Conservation (phyloP, 2,113 vertebrate species). For the Otolemur garnettii region DNA sequence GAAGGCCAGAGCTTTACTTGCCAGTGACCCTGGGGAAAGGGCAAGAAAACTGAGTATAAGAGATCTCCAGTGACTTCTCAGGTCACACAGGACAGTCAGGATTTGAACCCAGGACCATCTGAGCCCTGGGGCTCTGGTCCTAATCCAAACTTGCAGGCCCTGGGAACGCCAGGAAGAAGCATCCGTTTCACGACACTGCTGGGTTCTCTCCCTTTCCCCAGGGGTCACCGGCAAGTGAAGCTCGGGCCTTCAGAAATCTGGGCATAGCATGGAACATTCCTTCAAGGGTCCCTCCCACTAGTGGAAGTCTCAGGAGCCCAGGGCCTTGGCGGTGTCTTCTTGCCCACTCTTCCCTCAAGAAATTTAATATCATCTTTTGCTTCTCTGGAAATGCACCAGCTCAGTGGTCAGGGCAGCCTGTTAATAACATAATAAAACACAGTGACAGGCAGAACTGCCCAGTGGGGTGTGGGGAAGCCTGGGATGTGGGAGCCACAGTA, state of each 20-base stretch:
- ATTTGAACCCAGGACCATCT: neutral
- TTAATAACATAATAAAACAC: neutral
- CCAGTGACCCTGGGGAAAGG: no score
- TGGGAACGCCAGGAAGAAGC: neutral
- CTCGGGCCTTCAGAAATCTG: neutral
- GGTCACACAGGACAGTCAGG: neutral
- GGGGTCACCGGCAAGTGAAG: neutral
- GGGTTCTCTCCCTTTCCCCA: neutral
- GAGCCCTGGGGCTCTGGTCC: neutral
- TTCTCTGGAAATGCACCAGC: neutral
- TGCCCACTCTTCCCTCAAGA: neutral
- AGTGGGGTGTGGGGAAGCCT: neutral
- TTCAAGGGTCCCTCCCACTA: neutral
- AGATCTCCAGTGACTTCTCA: neutral
- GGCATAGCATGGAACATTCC: neutral
- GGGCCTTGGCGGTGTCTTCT: neutral
- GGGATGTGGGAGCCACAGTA: neutral
- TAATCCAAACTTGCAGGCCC: accelerated
- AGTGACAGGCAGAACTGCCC: neutral
- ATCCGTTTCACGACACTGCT: neutral
- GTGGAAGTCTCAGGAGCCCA: neutral
- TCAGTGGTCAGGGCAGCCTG: neutral
- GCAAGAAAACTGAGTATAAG: neutral
- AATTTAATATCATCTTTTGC: neutral
- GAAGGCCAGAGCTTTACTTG: no score